Base-by-base conservation (phyloP, 2,113 vertebrate genomes). In the Phaethon lepturus region DNA sequence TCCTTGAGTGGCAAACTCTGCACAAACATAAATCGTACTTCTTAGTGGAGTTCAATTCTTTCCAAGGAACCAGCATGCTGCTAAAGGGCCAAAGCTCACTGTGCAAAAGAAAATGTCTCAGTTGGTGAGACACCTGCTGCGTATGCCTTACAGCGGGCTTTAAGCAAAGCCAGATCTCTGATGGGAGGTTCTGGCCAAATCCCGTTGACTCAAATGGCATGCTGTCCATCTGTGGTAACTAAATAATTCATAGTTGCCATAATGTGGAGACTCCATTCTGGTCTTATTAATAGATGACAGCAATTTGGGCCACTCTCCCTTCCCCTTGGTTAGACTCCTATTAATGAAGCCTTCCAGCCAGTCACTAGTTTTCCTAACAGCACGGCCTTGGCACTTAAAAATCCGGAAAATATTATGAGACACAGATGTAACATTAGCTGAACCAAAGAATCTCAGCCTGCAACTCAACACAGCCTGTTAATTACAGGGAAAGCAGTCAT, bases 401-500 rank as follows among this genome's bases (percentile, higher is more conserved):
- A 64, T 7, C 69, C 69, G 76, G 42, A 28, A 55, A 66, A 38
- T 26, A 53, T 80, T 64, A 52, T 5, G 22, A 44, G 45, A 1
- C 1, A 45, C 3, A 2, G 45, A 86, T 25, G 26, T 53, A 82
- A 79, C 0, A 0, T 73, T 40, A 83, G 33, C 53, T 73, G 62
- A 88, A 96, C 28, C 44, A 26, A 90, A 78, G 68, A 74, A 77
- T 55, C 42, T 80, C 64, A 94, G 87, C 62, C 68, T 72, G 60
- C 60, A 67, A 45, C 74, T 75, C 56, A 53, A 44, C 44, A 67
- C 33, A 82, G 66, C 44, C 86, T 73, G 42, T 45, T 88, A 73
- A 80, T 71, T 84, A 72, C 89, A 95, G 60, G 86, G 96, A 94
- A 84, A 77, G 47, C 64, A 94, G n/a, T 22, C 63, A 63, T 24